Percentiles rank a stretch among this genome's conserved stretches.
Evolutionary conservation across 2,888 invertebrate species (phyloP).

Genomic region (Leucophenga montana): DNA sequence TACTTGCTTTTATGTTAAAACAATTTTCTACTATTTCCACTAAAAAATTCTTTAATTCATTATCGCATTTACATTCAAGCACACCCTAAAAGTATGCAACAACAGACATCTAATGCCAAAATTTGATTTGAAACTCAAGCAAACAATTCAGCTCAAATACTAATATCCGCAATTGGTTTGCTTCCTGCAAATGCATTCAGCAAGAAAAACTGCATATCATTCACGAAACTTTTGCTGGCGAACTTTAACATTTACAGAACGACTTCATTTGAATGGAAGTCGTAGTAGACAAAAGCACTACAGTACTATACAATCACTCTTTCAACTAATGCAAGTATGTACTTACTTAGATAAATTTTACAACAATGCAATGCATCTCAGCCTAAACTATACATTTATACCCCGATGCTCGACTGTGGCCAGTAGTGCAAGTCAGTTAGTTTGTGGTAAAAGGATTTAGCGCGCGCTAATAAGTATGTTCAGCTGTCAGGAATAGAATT

Average conservation of each 20-base stretch:
- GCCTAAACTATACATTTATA: no score
- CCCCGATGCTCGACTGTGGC: no score
- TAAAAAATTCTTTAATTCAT: no score
- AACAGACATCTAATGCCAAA: no score
- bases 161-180: neutral
- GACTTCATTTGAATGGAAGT: slow-evolving; percentile 5
- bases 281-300: no score
- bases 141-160: no score
- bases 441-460: slow-evolving; percentile 9
- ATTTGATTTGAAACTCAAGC: no score
- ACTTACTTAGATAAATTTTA: neutral
- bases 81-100: no score
- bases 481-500: slow-evolving; percentile 13
- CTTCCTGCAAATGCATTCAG: neutral
- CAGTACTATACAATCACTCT: neutral
- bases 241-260: slow-evolving; percentile 17
- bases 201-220: slow-evolving; percentile 18
- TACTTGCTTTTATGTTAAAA: no score
- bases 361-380: no score
- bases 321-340: neutral
- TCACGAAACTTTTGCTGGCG: neutral
- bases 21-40: no score
- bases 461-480: slow-evolving; percentile 23
- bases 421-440: neutral
- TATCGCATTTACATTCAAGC: no score